Evolutionary conservation across 2,113 vertebrate species (phyloP), one percentile per base, ranked within the genome.

Genomic region (Malurus cyaneus): DNA sequence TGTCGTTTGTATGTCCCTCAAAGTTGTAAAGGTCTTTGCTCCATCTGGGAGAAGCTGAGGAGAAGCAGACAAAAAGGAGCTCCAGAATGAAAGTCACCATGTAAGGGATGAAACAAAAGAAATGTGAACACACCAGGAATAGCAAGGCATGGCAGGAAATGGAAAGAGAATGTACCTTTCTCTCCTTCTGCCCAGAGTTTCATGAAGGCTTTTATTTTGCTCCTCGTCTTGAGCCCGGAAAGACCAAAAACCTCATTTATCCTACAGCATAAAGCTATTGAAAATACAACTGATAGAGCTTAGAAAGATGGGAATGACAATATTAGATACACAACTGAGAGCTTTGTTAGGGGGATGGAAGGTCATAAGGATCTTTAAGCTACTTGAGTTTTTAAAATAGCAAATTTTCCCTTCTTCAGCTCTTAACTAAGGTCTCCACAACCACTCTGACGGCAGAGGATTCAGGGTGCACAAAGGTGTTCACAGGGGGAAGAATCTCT

Each of bases 1-100:
- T 62, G 36, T 72, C 78, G 70, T 54, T 47, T 57, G 16, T 62
- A 26, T 3, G 62, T 59, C 82, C 90, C 95, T 90, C 72, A 66
- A 62, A 80, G 34, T 62, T 78, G 54, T 18, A 73, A 90, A 92
- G 82, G 92, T 90, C 92, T 93, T 88, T 93, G 42, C 52, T 83
- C 39, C 76, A 81, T 34, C 71, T 66, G 82, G 88, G 88, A 93
- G 81, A 76, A 83, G 41, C 31, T 34, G 44, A 60, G 46, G 46
- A 54, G 60, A 90, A 92, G 80, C 0, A 17, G 66, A 77, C 18
- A 90, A 79, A 83, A 80, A 86, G 34, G 54, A 73, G 59, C 15
- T 66, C 20, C 62, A 49, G 42, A 65, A 73, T 25, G 54, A 90
- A 89, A 90, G 54, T 74, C 47, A 47, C 39, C 18, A 7, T 19